These are phyloP conservation scores for Pyrgilauda ruficollis DNA, from an alignment of 2,113 vertebrate genomes.

Conservation along the genomic window DNA sequence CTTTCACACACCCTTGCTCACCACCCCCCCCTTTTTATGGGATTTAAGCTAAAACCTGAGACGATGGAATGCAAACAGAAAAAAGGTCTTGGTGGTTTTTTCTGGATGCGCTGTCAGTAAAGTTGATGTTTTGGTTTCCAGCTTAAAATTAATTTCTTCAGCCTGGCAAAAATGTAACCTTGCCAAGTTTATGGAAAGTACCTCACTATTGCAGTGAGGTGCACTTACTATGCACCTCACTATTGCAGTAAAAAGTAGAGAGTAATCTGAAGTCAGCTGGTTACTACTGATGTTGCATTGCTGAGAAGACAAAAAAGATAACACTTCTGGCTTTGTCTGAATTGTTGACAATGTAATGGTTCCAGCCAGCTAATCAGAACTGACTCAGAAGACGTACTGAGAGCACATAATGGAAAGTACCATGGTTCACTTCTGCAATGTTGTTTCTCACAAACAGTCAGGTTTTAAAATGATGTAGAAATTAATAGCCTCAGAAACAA, in stretches of 20 bases:
- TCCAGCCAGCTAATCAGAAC: neutral
- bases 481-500: neutral
- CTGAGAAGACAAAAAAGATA: neutral
- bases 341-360: neutral
- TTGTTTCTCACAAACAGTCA: neutral
- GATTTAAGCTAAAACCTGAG: neutral
- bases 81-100: neutral
- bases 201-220: no score
- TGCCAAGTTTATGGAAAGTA: neutral
- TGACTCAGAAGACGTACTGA: neutral
- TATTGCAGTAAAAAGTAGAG: neutral
- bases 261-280: neutral
- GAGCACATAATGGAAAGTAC: neutral
- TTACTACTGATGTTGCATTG: neutral
- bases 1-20: accelerated
- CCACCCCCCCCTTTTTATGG: accelerated
- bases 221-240: neutral
- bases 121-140: neutral
- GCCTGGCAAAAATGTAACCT: neutral
- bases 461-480: neutral
- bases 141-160: neutral
- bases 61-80: neutral
- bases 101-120: neutral
- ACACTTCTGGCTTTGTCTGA: neutral
- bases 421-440: neutral